A percentile compares a stretch with the other conserved stretches of the same genome.
Evolutionary conservation across 2,888 invertebrate genomes (phyloP).

Genomic region (Xestia xanthographa): DNA sequence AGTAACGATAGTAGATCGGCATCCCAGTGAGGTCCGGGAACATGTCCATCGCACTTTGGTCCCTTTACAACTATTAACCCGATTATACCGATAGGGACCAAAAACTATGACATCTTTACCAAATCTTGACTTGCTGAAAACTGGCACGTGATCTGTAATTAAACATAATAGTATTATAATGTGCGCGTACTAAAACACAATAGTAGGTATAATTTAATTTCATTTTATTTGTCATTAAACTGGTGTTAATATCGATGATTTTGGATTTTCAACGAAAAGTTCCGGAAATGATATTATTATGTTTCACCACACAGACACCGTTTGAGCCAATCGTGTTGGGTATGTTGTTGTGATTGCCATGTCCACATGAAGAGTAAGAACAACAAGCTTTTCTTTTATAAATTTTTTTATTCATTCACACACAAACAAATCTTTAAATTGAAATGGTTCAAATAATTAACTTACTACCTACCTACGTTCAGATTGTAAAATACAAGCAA

Average conservation of each 20-base stretch:
- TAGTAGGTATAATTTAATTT: background rate
- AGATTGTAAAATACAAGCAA: too few species aligned
- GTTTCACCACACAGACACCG: background rate
- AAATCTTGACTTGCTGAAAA: too few species aligned
- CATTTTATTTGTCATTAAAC: background rate
- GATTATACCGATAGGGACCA: slow-evolving; percentile 39
- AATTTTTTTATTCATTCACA: background rate
- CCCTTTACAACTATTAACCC: slow-evolving; percentile 44
- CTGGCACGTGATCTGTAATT: too few species aligned
- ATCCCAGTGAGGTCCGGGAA: background rate
- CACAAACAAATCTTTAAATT: background rate
- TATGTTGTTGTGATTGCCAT: background rate
- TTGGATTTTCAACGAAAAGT: background rate
- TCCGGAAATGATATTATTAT: background rate
- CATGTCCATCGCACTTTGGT: slow-evolving; percentile 39
- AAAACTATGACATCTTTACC: too few species aligned
- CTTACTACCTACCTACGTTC: too few species aligned
- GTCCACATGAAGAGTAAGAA: background rate
- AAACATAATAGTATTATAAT: too few species aligned
- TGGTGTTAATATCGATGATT: background rate
- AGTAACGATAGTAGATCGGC: background rate
- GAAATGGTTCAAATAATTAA: background rate
- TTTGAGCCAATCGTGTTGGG: background rate
- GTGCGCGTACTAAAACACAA: background rate
- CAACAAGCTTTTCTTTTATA: background rate